A percentile compares a stretch with the other conserved stretches of the same genome.
phyloP scores from a whole-genome alignment of 2,113 vertebrate species.

The Leuciscus idus region DNA sequence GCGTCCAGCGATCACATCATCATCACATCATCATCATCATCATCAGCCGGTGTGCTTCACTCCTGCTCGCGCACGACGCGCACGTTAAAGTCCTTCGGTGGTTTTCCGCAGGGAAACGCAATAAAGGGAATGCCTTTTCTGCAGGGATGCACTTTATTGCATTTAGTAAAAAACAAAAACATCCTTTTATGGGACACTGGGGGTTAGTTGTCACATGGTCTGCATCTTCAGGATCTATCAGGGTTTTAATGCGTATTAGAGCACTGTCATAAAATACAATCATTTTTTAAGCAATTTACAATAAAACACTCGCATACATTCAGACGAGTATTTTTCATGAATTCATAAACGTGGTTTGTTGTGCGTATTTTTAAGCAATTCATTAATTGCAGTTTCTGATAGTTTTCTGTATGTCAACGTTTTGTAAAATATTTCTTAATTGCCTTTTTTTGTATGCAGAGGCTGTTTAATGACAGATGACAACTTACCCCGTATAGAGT shows the following conservation, averaged over 20 bases:
- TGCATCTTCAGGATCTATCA: not conserved
- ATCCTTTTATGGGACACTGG: not conserved
- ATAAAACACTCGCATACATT: not conserved
- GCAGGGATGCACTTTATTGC: not conserved
- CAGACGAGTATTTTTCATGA: not conserved
- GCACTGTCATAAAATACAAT: not conserved
- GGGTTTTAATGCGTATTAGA: not conserved
- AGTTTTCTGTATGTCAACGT: not conserved
- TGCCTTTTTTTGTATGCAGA: not conserved
- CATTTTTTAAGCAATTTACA: not conserved
- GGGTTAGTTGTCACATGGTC: not conserved
- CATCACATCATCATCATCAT: not conserved
- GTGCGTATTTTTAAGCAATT: not conserved
- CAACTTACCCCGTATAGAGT: not conserved
- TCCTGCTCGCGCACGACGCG: not conserved
- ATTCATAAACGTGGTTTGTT: not conserved
- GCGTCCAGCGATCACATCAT: not conserved
- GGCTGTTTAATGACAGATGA: not conserved
- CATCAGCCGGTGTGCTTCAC: not conserved
- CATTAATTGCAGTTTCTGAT: not conserved
- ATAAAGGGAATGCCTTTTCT: not conserved
- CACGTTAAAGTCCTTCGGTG: not conserved
- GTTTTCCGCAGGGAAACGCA: not conserved
- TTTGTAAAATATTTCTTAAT: not conserved
- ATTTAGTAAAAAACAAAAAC: not conserved